These are phyloP conservation scores for Acheta domesticus DNA, from an alignment of 2,888 invertebrate genomes.

Conservation along the genomic window DNA sequence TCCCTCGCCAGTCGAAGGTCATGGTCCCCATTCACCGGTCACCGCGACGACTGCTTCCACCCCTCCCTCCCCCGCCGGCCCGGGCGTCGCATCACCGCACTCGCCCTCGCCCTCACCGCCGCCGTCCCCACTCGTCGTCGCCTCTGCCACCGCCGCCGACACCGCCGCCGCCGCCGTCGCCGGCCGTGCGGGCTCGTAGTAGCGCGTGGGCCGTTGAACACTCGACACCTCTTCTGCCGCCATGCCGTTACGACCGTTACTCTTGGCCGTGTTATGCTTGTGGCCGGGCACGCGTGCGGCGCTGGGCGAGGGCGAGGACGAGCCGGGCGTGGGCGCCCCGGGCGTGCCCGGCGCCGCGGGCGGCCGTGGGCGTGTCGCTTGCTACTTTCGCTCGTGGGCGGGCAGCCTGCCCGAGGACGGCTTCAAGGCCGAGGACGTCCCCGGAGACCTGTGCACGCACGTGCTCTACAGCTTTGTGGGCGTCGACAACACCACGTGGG, in stretches of 20 bases:
- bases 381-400: constrained; percentile 79
- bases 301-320: background rate
- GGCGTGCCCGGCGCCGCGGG: constrained; percentile 22
- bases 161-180: background rate
- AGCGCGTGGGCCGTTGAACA: background rate
- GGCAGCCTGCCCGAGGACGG: constrained; percentile 76
- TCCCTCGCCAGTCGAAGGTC: too few species aligned
- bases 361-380: constrained; percentile 49
- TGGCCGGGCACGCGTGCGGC: too few species aligned
- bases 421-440: constrained; percentile 81
- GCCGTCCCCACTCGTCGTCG: background rate
- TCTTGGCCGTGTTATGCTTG: too few species aligned
- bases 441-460: constrained; percentile 79
- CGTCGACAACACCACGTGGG: constrained; percentile 72
- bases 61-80: background rate
- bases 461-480: constrained; percentile 86
- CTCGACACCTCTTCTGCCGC: background rate
- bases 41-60: too few species aligned
- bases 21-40: too few species aligned
- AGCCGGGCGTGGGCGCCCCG: background rate
- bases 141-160: background rate
- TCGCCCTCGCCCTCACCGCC: background rate
- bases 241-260: background rate
- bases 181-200: background rate
- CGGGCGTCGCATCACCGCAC: background rate